Evolutionary conservation across 1,140 invertebrate species (phyloP), one percentile per base, ranked within the genome.

Genomic region (Drosophila pruinosa): DNA sequence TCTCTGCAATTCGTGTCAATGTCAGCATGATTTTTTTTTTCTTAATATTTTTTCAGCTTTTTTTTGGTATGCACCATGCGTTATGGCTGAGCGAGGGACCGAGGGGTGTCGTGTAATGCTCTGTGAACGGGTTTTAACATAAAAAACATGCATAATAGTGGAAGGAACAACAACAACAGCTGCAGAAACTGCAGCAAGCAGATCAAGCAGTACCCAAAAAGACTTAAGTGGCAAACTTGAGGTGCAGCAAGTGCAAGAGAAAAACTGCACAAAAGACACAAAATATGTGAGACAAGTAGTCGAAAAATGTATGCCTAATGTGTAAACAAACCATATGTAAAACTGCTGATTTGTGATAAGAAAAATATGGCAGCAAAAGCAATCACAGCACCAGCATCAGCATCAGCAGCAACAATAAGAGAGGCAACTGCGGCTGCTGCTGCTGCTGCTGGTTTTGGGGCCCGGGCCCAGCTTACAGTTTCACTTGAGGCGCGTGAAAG

Each of bases 401-500:
- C 17, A 17, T 4, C 31, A 38, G 15, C 31, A 54, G 7, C 24
- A 59, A 39, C 22, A 52, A 8, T 8, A 50, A 24, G 12, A 34
- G 7, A 36, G 12, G 8, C 8, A n/a, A n/a, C n/a, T n/a, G 15
- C n/a, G 14, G 36, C 61, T 21, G 54, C 15, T 7, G 53, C 15
- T 41, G 54, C 54, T 17, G 45, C 50, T 69, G 69, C 8, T 28
- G 15, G 34, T 68, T 70, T 78, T 76, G 59, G 56, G 38, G 62
- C 41, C 78, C 45, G 67, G 72, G 69, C 81, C 69, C 80, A 61
- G 48, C 74, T 81, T 45, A 88, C 82, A 75, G 77, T 86, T 86
- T 86, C 81, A 86, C 81, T 86, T 61, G 82, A 78, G 73, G 74
- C 82, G 82, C 81, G 81, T 86, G 81, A 86, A 86, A 86, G 81